Evolutionary conservation across 2,113 vertebrate genomes (phyloP).

Genomic region (Heteronetta atricapilla): DNA sequence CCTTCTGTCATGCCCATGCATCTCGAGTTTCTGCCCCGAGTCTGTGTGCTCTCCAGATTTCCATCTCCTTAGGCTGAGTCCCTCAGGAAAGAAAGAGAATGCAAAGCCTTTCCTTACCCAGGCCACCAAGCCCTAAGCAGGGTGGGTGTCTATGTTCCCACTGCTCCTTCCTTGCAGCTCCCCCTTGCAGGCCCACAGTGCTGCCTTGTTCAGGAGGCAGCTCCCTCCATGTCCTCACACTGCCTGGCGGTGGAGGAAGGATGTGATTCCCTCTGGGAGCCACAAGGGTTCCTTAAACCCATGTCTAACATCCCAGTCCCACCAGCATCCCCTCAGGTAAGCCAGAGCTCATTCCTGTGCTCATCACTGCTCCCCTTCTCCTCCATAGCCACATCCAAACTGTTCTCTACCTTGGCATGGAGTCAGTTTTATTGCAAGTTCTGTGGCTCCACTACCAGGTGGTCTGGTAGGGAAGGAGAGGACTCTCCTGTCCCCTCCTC

Average conservation of each 20-base stretch:
- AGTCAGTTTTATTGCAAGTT: slow-evolving; percentile 37
- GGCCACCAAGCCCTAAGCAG: neutral
- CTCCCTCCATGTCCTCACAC: accelerated
- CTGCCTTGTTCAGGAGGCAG: neutral
- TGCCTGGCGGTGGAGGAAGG: neutral
- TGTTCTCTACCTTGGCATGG: neutral
- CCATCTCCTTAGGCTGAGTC: neutral
- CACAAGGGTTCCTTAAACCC: neutral
- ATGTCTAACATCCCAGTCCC: accelerated
- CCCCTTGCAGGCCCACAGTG: neutral
- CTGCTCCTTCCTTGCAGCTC: neutral
- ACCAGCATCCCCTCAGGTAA: neutral
- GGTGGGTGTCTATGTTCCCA: neutral
- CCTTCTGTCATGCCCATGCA: neutral
- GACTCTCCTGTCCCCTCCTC: neutral
- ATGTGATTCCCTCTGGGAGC: neutral
- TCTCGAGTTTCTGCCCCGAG: neutral
- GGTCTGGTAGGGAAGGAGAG: neutral
- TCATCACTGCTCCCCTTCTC: neutral
- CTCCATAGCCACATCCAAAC: neutral
- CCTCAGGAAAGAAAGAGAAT: neutral
- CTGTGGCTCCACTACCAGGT: neutral
- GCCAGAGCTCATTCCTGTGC: neutral
- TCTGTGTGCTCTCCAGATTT: neutral
- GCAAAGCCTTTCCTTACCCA: neutral